Evolutionary conservation across 2,888 invertebrate genomes (phyloP).

Genomic region (Imbricaverruca yamaguchii): DNA sequence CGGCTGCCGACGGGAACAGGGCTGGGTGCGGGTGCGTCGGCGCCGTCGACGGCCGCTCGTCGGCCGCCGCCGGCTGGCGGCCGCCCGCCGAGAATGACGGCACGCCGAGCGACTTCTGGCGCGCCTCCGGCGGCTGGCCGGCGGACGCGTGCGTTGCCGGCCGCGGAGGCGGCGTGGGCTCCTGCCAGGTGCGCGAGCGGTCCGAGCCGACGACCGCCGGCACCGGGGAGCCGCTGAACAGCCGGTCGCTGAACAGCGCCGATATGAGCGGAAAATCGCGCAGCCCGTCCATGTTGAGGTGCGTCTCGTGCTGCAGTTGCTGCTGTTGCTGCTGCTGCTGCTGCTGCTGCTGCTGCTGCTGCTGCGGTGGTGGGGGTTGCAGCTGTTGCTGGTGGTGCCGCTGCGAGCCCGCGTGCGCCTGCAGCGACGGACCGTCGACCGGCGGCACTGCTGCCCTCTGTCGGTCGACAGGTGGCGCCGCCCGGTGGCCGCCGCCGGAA

Average conservation of each 20-base stretch:
- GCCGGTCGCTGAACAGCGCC: constrained; percentile 85
- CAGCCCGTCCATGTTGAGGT: constrained; percentile 42
- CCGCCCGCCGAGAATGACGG: background rate
- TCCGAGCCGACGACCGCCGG: background rate
- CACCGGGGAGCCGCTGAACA: constrained; percentile 47
- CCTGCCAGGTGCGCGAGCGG: background rate
- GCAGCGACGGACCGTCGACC: too few species aligned
- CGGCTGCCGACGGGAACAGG: background rate
- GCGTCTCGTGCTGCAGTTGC: background rate
- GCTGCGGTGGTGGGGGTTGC: background rate
- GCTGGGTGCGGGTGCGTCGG: background rate
- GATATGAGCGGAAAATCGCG: constrained; percentile 85
- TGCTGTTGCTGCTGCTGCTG: background rate
- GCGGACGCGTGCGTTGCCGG: background rate
- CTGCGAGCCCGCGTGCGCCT: background rate
- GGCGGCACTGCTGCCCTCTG: too few species aligned
- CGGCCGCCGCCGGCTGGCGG: background rate
- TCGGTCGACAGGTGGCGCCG: too few species aligned
- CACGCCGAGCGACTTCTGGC: background rate
- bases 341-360: background rate
- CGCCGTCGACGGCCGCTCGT: background rate
- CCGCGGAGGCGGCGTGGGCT: background rate
- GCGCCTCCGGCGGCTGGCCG: background rate
- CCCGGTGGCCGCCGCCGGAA: too few species aligned
- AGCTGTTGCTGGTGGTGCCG: background rate